A percentile compares a stretch with the other conserved stretches of the same genome.
phyloP scores from a whole-genome alignment of 2,113 vertebrate species.

The Etheostoma cragini region DNA sequence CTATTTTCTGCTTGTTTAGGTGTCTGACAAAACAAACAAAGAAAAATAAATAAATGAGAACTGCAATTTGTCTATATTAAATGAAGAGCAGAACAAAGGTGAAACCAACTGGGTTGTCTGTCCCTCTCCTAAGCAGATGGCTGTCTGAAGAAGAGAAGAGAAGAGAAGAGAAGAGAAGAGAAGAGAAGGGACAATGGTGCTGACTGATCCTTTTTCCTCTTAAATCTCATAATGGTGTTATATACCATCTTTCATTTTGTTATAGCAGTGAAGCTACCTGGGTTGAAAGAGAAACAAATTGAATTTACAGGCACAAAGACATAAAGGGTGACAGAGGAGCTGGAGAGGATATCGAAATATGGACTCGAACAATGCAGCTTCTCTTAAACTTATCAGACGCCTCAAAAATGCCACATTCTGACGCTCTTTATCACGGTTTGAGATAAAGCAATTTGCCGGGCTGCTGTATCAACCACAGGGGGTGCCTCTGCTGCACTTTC shows the following conservation, averaged over 20 bases:
- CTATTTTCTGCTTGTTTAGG: conserved; percentile 50
- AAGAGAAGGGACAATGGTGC: conserved; percentile 18
- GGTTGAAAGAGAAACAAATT: conserved; percentile 74
- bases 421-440: conserved; percentile 55
- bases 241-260: conserved; percentile 71
- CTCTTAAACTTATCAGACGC: conserved; percentile 61
- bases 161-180: conserved; percentile 8
- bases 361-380: conserved; percentile 63
- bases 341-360: conserved; percentile 62
- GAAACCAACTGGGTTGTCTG: conserved; percentile 15
- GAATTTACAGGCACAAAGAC: conserved; percentile 72
- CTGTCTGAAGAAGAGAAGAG: background rate
- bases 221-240: conserved; percentile 70
- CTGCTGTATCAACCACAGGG: conserved; percentile 65
- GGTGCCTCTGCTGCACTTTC: conserved; percentile 63
- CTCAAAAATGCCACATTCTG: conserved; percentile 45
- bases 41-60: conserved; percentile 27
- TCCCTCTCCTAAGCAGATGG: background rate
- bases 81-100: background rate
- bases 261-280: conserved; percentile 55
- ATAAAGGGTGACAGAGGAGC: conserved; percentile 59
- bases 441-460: conserved; percentile 75
- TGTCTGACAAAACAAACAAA: conserved; percentile 31
- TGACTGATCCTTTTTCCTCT: conserved; percentile 57
- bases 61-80: conserved; percentile 15